phyloP scores from a whole-genome alignment of 2,797 vertebrate species.

The Iguana delicatissima region DNA sequence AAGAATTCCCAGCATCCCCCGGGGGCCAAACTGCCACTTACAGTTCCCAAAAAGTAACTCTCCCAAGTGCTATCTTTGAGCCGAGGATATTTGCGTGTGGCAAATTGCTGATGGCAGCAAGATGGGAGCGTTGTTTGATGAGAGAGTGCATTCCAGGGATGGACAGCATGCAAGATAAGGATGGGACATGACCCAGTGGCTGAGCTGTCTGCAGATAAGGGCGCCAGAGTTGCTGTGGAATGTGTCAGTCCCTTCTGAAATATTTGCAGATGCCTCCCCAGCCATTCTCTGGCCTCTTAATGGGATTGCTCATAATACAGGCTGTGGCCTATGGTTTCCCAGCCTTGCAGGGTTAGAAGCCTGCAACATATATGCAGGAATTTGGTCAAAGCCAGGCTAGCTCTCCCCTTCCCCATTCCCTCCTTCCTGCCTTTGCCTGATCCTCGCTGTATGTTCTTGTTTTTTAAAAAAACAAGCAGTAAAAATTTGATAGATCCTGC shows the following conservation, averaged over 20 bases:
- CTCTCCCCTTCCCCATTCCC: background rate
- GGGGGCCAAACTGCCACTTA: too few relatives aligned
- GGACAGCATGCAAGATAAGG: slow-evolving; percentile 40
- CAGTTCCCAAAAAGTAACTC: too few relatives aligned
- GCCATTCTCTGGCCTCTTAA: background rate
- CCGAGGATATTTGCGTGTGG: slow-evolving; percentile 48
- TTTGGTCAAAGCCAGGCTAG: background rate
- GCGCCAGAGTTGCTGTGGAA: slow-evolving; percentile 4
- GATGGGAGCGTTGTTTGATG: background rate
- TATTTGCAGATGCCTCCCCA: background rate
- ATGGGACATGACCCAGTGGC: background rate
- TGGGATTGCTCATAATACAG: background rate
- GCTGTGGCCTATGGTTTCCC: background rate
- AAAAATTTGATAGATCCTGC: background rate
- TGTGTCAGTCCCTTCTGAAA: slow-evolving; percentile 43
- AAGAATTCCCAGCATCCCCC: too few relatives aligned
- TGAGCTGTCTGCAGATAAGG: slow-evolving; percentile 47
- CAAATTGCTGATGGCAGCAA: slow-evolving; percentile 46
- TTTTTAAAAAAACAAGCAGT: background rate
- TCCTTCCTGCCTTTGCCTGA: background rate
- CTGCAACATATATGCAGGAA: background rate
- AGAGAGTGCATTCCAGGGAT: background rate
- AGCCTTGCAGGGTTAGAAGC: background rate
- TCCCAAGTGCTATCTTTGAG: slow-evolving; percentile 7
- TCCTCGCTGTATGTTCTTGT: background rate